phyloP scores from a whole-genome alignment of 2,888 invertebrate species.

The Epirrhoe alternata region DNA sequence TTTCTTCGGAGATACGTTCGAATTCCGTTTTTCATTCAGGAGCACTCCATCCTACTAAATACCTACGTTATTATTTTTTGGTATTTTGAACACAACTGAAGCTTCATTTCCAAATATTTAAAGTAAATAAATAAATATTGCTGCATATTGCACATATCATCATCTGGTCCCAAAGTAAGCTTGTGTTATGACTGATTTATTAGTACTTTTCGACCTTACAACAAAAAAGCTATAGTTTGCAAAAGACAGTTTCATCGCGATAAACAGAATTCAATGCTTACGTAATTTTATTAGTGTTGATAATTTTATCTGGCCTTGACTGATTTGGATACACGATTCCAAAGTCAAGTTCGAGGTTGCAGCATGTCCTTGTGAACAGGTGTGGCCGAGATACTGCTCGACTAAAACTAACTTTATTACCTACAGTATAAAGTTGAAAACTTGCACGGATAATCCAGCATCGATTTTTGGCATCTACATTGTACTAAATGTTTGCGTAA shows the following conservation, averaged over 20 bases:
- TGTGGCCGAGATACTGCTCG: slow-evolving; percentile 26
- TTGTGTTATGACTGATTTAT: too few relatives aligned
- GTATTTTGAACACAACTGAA: too few relatives aligned
- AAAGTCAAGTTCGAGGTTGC: slow-evolving; percentile 43
- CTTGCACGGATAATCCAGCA: neutral
- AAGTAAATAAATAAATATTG: too few relatives aligned
- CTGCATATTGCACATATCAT: too few relatives aligned
- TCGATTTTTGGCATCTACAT: slow-evolving; percentile 31
- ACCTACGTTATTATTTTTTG: too few relatives aligned
- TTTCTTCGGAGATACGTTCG: too few relatives aligned
- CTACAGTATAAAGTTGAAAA: slow-evolving; percentile 1
- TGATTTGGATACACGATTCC: slow-evolving; percentile 22
- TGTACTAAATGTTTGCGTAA: slow-evolving; percentile 27
- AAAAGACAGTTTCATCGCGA: slow-evolving; percentile 9
- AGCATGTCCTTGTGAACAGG: slow-evolving; percentile 32
- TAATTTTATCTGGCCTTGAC: slow-evolving; percentile 34
- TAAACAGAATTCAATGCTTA: slow-evolving; percentile 20
- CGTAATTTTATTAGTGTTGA: slow-evolving; percentile 28
- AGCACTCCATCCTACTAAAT: too few relatives aligned
- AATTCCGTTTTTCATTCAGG: too few relatives aligned
- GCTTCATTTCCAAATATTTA: too few relatives aligned
- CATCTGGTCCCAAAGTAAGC: too few relatives aligned
- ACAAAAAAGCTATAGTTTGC: neutral
- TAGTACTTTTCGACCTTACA: too few relatives aligned
- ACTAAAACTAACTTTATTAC: slow-evolving; percentile 6